Percentiles rank a stretch among this genome's conserved stretches.
Conservation (phyloP, 2,888 invertebrate genomes). For the Calliopum simillimum region DNA sequence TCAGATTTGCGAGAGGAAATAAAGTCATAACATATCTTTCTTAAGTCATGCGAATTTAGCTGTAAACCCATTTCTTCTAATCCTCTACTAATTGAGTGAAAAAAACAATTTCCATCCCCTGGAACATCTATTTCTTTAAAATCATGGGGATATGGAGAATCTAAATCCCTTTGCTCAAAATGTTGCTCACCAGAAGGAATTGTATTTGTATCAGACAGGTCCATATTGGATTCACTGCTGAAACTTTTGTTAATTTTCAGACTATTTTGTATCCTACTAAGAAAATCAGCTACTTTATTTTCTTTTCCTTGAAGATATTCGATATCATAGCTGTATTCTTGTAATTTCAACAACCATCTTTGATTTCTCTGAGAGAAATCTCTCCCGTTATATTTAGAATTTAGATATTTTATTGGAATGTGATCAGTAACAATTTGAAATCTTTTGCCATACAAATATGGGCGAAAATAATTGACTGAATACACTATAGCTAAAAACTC, state of each 20-base stretch:
- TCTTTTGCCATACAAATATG: conserved; percentile 17
- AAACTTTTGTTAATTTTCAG: neutral
- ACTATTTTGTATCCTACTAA: neutral
- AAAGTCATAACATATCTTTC: too few relatives aligned
- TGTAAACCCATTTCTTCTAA: too few relatives aligned
- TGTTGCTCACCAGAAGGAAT: too few relatives aligned
- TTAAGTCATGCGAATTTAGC: too few relatives aligned
- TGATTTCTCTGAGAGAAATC: conserved; percentile 8
- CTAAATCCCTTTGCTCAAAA: too few relatives aligned
- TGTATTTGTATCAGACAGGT: neutral
- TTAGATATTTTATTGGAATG: conserved; percentile 10
- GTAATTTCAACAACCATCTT: conserved; percentile 17
- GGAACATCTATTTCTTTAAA: too few relatives aligned
- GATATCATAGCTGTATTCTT: conserved; percentile 22
- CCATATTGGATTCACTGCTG: conserved; percentile 1
- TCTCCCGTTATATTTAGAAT: conserved; percentile 10
- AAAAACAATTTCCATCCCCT: too few relatives aligned
- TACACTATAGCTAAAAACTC: conserved; percentile 20
- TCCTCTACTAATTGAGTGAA: too few relatives aligned
- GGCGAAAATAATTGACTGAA: conserved; percentile 15
- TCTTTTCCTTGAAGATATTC: conserved; percentile 19
- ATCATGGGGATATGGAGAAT: too few relatives aligned
- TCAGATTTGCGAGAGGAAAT: too few relatives aligned
- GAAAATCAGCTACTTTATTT: conserved; percentile 23
- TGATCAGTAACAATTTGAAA: conserved; percentile 26